Base-by-base conservation (phyloP, 1,140 invertebrate species). In the Calliphora vicina region DNA sequence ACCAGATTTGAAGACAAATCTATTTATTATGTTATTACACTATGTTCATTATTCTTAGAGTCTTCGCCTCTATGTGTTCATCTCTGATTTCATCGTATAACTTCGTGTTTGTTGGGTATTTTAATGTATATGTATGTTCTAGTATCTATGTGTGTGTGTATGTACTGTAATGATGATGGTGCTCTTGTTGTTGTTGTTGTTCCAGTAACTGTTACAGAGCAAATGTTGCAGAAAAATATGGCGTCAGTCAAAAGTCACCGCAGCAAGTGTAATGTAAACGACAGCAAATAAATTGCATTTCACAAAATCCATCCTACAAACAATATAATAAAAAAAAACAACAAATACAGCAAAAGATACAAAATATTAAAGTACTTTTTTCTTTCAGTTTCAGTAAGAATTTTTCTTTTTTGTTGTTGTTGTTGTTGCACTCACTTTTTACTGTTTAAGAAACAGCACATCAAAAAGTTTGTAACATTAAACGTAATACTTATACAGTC, bases 221-320 rank as follows among this genome's bases (percentile, higher is more conserved):
- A 78, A 67, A 78, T 82, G 82, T 82, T 78, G 82, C 82, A 29
- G 84, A 85, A 89, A 88, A 88, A 88, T 88, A 87, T 88, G 88
- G 86, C 86, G 86, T 88, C 86, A 89, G 87, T 89, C 88, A 89
- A 88, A 89, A 89, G 87, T 87, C 87, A 88, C 85, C 84, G 85
- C 87, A 85, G 84, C 87, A 86, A 84, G 85, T 85, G 72, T 57
- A 87, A 87, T 88, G 86, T 85, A 84, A 83, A 85, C 85, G 88
- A 89, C 88, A 89, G 88, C 86, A 87, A 89, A 89, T 88, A 89
- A 87, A 89, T 89, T 89, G 88, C 88, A 87, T 89, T 88, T 86
- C 86, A 83, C 83, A 81, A 81, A 76, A 81, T 81, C 61, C 61
- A 73, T 57, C 73, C 61, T 45, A 73, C 61, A 73, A 72, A 35